phyloP scores from a whole-genome alignment of 2,113 vertebrate species.

The Glaucidium brasilianum region DNA sequence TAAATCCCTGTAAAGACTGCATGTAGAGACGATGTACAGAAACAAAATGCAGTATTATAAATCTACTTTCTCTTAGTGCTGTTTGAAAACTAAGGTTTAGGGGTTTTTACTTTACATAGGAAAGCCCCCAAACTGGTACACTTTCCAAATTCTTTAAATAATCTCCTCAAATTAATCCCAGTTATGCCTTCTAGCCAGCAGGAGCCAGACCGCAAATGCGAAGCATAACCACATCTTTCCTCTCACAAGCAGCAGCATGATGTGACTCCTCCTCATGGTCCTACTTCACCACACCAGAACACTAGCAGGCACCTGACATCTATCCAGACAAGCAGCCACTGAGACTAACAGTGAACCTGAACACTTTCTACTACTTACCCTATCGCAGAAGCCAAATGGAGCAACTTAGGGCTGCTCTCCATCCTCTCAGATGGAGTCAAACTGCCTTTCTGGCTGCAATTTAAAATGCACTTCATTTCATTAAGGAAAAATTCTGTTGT shows the following conservation, averaged over 20 bases:
- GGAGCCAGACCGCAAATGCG: background rate
- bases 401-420: background rate
- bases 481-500: background rate
- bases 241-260: background rate
- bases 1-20: background rate
- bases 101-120: background rate
- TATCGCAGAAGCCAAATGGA: background rate
- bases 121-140: background rate
- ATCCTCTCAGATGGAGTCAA: background rate
- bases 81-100: background rate
- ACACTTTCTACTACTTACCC: background rate
- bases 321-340: background rate
- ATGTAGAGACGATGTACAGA: fast-evolving
- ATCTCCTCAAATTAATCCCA: background rate
- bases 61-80: background rate
- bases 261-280: background rate
- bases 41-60: background rate
- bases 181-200: background rate
- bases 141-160: background rate
- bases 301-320: background rate
- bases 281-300: background rate
- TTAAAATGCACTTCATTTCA: background rate
- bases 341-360: background rate
- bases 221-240: background rate
- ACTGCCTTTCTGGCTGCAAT: background rate